These are phyloP conservation scores for Patiria miniata DNA, from an alignment of 35 echinoderm and acorn worm genomes.

Conservation along the genomic window DNA sequence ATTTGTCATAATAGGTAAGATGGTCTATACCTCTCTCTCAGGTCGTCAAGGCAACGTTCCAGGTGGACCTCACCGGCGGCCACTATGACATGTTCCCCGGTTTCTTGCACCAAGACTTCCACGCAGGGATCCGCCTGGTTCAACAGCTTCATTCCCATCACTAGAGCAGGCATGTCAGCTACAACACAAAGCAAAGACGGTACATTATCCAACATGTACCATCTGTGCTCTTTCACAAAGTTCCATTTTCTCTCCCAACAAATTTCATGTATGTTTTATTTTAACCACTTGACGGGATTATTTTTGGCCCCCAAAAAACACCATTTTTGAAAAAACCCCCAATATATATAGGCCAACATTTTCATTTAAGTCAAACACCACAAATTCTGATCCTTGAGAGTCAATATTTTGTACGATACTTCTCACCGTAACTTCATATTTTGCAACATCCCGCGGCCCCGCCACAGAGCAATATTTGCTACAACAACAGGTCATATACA, in stretches of 20 bases:
- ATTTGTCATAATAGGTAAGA: too few relatives aligned
- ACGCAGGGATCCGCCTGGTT: constrained; percentile 98
- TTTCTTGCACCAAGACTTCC: constrained; percentile 86
- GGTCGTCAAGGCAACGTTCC: constrained; percentile 89
- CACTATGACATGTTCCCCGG: constrained; percentile 93
- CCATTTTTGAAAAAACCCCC: too few relatives aligned
- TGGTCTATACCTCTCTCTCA: constrained; percentile 75
- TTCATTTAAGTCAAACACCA: too few relatives aligned
- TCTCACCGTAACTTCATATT: too few relatives aligned
- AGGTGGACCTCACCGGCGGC: constrained; percentile 97
- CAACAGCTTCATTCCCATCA: constrained; percentile 82
- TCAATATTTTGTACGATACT: too few relatives aligned
- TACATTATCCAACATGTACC: not conserved
- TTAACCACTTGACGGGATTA: too few relatives aligned
- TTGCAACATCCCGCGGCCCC: too few relatives aligned
- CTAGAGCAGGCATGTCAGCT: constrained; percentile 91
- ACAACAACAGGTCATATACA: too few relatives aligned
- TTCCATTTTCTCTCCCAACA: not conserved
- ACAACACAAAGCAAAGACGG: not conserved
- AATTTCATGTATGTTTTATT: not conserved
- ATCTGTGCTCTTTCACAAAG: not conserved
- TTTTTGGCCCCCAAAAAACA: too few relatives aligned
- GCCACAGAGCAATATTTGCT: too few relatives aligned
- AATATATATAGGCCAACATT: too few relatives aligned
- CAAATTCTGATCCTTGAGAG: too few relatives aligned